Evolutionary conservation across 2,113 vertebrate species (phyloP).

Genomic region (Lamprotornis superbus): DNA sequence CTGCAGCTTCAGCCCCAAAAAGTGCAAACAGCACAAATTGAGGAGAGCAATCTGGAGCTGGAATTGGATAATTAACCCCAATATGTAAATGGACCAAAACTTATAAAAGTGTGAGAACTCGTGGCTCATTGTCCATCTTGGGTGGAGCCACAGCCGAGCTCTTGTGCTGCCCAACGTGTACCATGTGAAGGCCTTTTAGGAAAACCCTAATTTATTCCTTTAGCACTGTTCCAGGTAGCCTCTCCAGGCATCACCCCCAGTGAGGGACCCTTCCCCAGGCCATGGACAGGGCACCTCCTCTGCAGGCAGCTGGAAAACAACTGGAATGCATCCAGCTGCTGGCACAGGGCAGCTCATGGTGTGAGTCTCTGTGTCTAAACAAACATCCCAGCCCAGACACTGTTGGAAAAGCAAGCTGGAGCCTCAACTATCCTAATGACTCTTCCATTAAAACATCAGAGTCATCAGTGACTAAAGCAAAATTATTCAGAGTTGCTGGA

Average conservation of each 20-base stretch:
- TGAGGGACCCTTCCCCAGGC: accelerated
- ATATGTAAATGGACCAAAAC: neutral
- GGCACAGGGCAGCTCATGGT: neutral
- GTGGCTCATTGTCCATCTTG: neutral
- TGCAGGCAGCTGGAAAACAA: neutral
- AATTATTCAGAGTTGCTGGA: accelerated
- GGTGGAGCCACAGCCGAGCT: no score
- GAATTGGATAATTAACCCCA: neutral
- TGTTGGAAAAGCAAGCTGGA: neutral
- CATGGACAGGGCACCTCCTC: neutral
- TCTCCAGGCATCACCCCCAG: neutral
- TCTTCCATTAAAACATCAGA: neutral
- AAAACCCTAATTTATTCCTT: neutral
- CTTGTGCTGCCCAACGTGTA: no score
- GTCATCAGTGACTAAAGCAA: neutral
- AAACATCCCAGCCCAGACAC: neutral
- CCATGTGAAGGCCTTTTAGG: neutral
- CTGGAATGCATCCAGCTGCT: neutral
- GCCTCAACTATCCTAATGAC: neutral
- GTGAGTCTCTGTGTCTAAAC: accelerated
- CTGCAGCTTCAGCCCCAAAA: no score
- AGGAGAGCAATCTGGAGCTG: neutral
- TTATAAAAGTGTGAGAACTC: neutral
- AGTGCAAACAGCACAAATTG: neutral
- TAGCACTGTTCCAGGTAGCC: neutral